Evolutionary conservation across 2,888 invertebrate genomes (phyloP).

Genomic region (Lycophotia porphyrea): DNA sequence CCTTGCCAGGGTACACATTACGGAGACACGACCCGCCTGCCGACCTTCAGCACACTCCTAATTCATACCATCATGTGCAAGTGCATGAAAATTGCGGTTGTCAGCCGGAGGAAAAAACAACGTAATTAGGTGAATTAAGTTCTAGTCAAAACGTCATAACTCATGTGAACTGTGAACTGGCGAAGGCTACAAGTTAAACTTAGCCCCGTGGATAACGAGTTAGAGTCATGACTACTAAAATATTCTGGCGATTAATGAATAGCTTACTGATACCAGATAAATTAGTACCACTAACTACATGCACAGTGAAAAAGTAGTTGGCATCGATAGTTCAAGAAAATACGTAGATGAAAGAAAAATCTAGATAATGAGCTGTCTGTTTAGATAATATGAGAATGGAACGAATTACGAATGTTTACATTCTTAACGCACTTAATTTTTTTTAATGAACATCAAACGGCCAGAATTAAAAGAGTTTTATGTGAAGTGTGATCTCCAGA

Average conservation of each 20-base stretch:
- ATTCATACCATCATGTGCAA: constrained; percentile 54
- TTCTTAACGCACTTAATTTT: background rate
- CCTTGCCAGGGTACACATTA: constrained; percentile 52
- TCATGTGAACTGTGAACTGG: background rate
- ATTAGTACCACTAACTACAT: background rate
- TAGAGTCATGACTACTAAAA: background rate
- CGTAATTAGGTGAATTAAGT: constrained; percentile 50
- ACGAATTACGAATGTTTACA: background rate
- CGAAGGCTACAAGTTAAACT: background rate
- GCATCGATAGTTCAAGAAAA: background rate
- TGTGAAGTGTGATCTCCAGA: background rate
- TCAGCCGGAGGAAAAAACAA: constrained; percentile 13
- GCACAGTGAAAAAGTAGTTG: background rate
- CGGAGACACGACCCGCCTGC: constrained; percentile 35
- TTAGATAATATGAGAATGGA: background rate
- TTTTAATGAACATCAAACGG: constrained; percentile 23
- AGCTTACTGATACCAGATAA: background rate
- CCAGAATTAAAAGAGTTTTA: background rate
- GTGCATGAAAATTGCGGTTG: constrained; percentile 42
- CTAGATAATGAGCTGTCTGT: constrained; percentile 12
- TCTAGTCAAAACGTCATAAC: constrained; percentile 14
- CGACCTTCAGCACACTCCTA: constrained; percentile 53
- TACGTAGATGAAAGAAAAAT: constrained; percentile 22
- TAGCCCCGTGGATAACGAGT: background rate
- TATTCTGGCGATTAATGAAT: background rate